Base-by-base conservation (phyloP, 2,797 vertebrate species). In the Girardinus metallicus region DNA sequence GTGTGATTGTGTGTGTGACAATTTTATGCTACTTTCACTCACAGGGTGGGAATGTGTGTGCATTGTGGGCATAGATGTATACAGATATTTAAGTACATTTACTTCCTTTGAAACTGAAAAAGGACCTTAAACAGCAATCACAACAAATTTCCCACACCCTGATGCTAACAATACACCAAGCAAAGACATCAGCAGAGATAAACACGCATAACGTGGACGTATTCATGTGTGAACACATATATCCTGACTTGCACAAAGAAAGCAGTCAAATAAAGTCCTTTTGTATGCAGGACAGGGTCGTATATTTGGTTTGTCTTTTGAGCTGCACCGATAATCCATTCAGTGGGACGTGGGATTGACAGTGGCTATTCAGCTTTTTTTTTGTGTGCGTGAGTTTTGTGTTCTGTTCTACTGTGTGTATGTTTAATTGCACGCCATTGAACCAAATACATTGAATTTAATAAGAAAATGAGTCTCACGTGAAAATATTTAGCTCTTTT, bases 11-110 rank as follows among this genome's bases (percentile, higher is more conserved):
- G 76, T 77, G 86, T 81, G 77, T 79, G 78, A 85, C 66, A 80
- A 92, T 91, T 92, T 92, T 87, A 91, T 92, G 91, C 82, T 88
- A 88, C 90, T 90, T 93, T 91, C 83, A 87, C 88, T 91, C 81
- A 83, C 81, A 83, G 79, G 81, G 80, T 83, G 77, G 73, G 81
- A 80, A 55, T 26, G 73, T 77, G 81, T 81, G 75, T 84, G 83
- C 78, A 80, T 81, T 51, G 71, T 78, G 77, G 68, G 57, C 57
- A 64, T 68, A 31, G 62, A 64, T 53, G 77, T 12, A 66, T 53
- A 43, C 34, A 55, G 29, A 78, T 73, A 36, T 39, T 31, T 21
- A 55, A 1, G 57, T 79, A 60, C n/a, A 77, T 80, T 57, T 41
- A 73, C 0, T 2, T 21, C 51, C 77, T n/a, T 71, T 77, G 70